These are phyloP conservation scores for Pseudocheirus occidentalis DNA, from an alignment of 2,797 vertebrate genomes.

Conservation along the genomic window DNA sequence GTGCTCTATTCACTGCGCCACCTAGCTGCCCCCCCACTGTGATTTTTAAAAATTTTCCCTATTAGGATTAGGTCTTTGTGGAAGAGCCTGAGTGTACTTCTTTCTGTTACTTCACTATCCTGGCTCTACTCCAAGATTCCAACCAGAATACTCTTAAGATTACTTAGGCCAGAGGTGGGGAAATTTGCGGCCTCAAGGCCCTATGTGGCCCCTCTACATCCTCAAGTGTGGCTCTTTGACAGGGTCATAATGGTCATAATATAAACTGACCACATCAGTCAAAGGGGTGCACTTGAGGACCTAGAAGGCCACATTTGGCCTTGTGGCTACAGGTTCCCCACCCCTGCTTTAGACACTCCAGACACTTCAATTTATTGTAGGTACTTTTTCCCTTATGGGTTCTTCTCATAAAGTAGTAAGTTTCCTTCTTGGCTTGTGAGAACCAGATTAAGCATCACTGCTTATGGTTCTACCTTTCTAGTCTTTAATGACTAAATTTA, in stretches of 20 bases:
- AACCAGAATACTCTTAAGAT: background rate
- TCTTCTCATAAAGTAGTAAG: slow-evolving; percentile 26
- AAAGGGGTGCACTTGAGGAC: too few relatives aligned
- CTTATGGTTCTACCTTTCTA: background rate
- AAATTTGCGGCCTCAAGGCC: background rate
- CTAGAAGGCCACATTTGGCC: too few relatives aligned
- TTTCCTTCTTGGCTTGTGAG: slow-evolving; percentile 19
- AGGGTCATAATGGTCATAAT: too few relatives aligned
- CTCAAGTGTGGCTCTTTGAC: too few relatives aligned
- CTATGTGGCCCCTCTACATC: too few relatives aligned
- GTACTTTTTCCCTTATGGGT: slow-evolving; percentile 31
- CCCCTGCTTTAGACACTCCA: slow-evolving; percentile 20
- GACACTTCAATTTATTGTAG: slow-evolving; percentile 36
- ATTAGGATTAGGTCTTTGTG: background rate
- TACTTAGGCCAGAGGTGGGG: background rate
- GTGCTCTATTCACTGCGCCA: too few relatives aligned
- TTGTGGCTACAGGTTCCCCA: background rate
- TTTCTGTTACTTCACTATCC: background rate
- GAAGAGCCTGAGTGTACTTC: background rate
- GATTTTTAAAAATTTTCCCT: background rate
- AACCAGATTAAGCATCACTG: background rate
- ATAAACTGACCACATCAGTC: too few relatives aligned
- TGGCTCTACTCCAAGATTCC: background rate
- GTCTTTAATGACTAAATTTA: background rate
- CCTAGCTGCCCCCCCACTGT: too few relatives aligned